Percentiles rank a stretch among this genome's conserved stretches.
Conservation (phyloP, 2,113 vertebrate species). For the Arenaria interpres region DNA sequence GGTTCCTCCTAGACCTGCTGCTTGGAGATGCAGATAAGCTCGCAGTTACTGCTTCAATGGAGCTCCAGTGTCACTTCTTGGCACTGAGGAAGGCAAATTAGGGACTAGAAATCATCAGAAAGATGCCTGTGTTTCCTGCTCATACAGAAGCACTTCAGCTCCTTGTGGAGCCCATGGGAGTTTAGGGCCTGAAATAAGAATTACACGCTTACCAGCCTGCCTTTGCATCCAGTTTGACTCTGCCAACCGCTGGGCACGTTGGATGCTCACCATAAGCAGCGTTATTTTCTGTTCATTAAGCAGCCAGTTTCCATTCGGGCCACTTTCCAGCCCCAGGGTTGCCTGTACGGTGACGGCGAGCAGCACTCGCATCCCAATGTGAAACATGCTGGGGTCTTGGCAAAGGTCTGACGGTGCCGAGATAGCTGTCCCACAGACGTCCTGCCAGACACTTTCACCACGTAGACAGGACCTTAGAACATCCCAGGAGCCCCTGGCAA, state of each 20-base stretch:
- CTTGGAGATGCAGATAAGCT: not conserved
- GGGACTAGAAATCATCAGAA: not conserved
- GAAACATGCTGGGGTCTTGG: not conserved
- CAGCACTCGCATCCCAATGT: not conserved
- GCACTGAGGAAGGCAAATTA: not conserved
- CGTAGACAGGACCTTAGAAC: not conserved
- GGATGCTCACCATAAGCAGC: not conserved
- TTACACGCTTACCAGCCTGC: not conserved
- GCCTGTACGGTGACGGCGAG: rapidly evolving
- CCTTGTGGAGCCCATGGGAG: not conserved
- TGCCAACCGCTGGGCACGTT: not conserved
- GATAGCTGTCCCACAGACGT: not conserved
- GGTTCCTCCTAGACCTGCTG: not conserved
- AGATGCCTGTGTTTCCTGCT: not conserved
- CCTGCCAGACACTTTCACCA: not conserved
- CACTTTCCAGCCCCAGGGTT: not conserved
- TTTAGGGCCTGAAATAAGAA: not conserved
- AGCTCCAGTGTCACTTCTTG: not conserved
- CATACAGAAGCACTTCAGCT: not conserved
- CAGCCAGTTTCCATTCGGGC: not conserved
- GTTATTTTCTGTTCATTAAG: not conserved
- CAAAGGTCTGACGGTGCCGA: not conserved
- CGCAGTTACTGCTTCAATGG: not conserved
- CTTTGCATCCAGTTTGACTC: not conserved
- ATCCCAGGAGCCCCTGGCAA: not conserved